Base-by-base conservation (phyloP, 2,113 vertebrate genomes). In the Cavia aperea region DNA sequence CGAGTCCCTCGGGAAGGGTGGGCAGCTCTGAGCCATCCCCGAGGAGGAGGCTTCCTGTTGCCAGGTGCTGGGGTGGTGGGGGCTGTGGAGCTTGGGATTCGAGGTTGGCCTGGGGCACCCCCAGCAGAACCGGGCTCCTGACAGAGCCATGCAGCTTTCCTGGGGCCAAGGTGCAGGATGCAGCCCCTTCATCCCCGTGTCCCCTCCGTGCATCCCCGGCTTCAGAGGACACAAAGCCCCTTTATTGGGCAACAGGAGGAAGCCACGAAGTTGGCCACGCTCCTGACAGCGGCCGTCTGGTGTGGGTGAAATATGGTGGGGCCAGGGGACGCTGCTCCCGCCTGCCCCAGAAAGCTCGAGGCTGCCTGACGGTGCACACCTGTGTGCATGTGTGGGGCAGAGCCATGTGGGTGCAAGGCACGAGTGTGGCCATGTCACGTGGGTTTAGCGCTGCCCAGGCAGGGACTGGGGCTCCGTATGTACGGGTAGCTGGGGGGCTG, bases 111-210 rank as follows among this genome's bases (percentile, higher is more conserved):
- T 65, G 94, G 66, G 93, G 94, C 72, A 91, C 10, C 88, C 94
- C 95, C 91, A 54, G 96, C 87, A 89, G 96, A 93, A 97, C 96
- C 94, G 77, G 89, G 94, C 84, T 96, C 94, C 92, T 94, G 68
- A 82, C 68, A 94, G 92, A 96, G 98, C 98, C 98, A 96, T 98
- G 98, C 95, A 96, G 95, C 96, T 97, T 98, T 98, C 97, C 90
- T 86, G 97, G 98, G 75, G 97, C 96, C 94, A 94, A 96, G 97
- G 98, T 97, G 11, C 92, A 89, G 92, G 92, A 94, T 78, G 65
- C 5, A 0, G 60, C 0, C 6, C 36, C 94, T 95, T 95, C 81
- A 68, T 83, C 81, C 91, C 58, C 56, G 83, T 81, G 91, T 85
- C 91, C 92, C 91, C 66, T 91, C 91, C 7, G 68, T 6, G 51